Conservation (phyloP, 2,113 vertebrate genomes). For the Kobus ellipsiprymnus region DNA sequence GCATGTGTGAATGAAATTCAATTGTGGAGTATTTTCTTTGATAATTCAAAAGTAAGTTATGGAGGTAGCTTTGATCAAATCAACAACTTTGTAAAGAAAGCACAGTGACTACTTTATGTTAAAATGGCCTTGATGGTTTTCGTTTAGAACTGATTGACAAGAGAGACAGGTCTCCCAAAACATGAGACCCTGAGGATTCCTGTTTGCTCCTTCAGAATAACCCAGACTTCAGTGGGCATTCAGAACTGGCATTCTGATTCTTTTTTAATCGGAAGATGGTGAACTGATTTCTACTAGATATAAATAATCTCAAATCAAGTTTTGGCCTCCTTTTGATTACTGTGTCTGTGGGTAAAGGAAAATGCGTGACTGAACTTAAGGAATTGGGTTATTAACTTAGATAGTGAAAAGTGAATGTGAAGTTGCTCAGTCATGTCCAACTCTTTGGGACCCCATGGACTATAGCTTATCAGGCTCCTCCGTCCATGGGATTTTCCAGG, state of each 20-base stretch:
- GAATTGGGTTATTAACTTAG: neutral
- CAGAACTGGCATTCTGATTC: neutral
- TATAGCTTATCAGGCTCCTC: too few species aligned
- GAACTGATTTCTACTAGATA: slow-evolving; percentile 6
- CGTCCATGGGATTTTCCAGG: too few species aligned
- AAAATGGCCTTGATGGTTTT: neutral
- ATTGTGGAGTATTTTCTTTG: slow-evolving; percentile 3
- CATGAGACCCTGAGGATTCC: neutral
- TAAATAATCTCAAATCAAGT: neutral
- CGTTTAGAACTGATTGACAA: slow-evolving; percentile 14
- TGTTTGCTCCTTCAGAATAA: neutral
- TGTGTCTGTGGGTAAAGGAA: neutral
- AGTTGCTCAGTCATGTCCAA: too few species aligned
- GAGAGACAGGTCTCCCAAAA: neutral
- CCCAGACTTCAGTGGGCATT: neutral
- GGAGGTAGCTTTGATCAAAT: neutral
- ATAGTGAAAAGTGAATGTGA: neutral
- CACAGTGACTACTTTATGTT: neutral
- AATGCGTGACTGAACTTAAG: neutral
- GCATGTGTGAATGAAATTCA: neutral
- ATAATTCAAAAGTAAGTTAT: neutral
- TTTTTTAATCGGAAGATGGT: neutral
- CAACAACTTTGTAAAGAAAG: neutral
- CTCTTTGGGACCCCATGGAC: too few species aligned
- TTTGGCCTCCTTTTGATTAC: neutral